phyloP scores from a whole-genome alignment of 2,797 vertebrate genomes.

The Anolis apletophallus region DNA sequence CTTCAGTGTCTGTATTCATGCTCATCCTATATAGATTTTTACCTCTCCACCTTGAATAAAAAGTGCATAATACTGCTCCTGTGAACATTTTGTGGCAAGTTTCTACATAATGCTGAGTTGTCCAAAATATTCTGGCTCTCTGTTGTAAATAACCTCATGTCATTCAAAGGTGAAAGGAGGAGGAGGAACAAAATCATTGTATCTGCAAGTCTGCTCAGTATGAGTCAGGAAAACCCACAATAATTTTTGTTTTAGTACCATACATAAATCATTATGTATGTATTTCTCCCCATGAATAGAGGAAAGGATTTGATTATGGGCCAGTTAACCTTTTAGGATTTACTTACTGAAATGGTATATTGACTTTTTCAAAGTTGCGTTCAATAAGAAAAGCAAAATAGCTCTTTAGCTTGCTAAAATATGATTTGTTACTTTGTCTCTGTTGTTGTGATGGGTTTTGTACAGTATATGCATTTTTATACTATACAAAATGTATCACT shows the following conservation, averaged over 20 bases:
- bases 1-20: slow-evolving; percentile 1
- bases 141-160: neutral
- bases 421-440: neutral
- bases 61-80: slow-evolving; percentile 10
- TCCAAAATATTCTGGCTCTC: slow-evolving; percentile 12
- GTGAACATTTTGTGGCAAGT: neutral
- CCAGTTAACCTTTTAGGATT: neutral
- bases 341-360: neutral
- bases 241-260: neutral
- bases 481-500: too few species aligned
- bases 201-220: neutral
- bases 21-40: neutral
- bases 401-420: slow-evolving; percentile 5
- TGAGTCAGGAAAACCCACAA: neutral
- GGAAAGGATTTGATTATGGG: neutral
- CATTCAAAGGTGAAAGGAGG: neutral
- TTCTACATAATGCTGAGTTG: neutral
- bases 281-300: neutral
- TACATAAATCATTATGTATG: neutral
- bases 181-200: neutral
- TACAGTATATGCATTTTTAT: too few species aligned
- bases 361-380: neutral
- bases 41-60: slow-evolving; percentile 10
- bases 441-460: neutral
- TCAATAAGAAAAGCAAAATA: slow-evolving; percentile 2